A percentile compares a stretch with the other conserved stretches of the same genome.
Conservation (phyloP, 2,888 invertebrate species). For the Biston betularia region DNA sequence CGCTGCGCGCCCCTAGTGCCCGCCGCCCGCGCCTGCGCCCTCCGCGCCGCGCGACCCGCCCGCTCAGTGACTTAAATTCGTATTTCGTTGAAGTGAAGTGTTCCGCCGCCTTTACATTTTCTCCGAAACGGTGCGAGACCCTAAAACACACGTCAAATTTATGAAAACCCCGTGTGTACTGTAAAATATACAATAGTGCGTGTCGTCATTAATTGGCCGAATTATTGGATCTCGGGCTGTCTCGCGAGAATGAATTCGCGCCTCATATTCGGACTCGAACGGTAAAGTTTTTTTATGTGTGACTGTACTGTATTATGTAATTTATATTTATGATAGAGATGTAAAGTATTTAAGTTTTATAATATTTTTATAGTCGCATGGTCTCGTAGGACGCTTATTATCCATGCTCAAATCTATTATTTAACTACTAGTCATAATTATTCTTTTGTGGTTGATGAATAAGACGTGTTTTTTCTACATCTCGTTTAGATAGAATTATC, state of each 20-base stretch:
- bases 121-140: no score
- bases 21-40: slow-evolving; percentile 35
- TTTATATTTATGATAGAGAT: slow-evolving; percentile 74
- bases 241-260: slow-evolving; percentile 32
- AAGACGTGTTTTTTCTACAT: slow-evolving; percentile 53
- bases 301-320: slow-evolving; percentile 64
- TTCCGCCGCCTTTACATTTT: no score
- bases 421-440: slow-evolving; percentile 84
- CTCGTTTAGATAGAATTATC: slow-evolving; percentile 63
- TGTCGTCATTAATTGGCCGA: no score
- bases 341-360: slow-evolving; percentile 70
- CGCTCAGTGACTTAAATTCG: slow-evolving; percentile 45
- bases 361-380: slow-evolving; percentile 83
- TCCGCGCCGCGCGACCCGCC: slow-evolving; percentile 47
- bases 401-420: slow-evolving; percentile 84
- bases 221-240: not conserved
- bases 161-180: no score
- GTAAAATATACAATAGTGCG: no score
- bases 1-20: slow-evolving; percentile 80
- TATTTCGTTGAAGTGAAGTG: no score
- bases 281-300: slow-evolving; percentile 60
- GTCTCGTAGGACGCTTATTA: slow-evolving; percentile 80
- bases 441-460: slow-evolving; percentile 63
- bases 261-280: slow-evolving; percentile 44
- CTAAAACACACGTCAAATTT: no score